Evolutionary conservation across 2,888 invertebrate species (phyloP).

Genomic region (Drosophila koepferae): DNA sequence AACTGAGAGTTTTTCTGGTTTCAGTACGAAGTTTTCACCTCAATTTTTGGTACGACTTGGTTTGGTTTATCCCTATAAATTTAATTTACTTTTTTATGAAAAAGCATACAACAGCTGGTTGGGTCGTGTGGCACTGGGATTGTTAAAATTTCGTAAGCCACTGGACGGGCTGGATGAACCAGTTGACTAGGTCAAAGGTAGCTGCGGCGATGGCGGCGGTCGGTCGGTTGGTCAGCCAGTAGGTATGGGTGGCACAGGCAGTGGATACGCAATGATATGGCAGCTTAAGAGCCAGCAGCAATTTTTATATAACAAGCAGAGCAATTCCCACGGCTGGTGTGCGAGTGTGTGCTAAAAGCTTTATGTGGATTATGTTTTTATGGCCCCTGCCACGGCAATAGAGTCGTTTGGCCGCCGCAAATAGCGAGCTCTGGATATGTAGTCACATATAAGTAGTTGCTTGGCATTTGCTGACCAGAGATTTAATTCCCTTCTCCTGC

Average conservation of each 20-base stretch:
- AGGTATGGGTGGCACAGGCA: constrained; percentile 4
- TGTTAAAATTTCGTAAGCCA: constrained; percentile 41
- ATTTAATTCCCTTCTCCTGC: constrained; percentile 32
- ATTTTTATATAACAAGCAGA: constrained; percentile 44
- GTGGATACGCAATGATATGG: constrained; percentile 45
- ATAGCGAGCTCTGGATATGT: constrained; percentile 23
- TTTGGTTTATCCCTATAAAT: not conserved
- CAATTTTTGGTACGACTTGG: not conserved
- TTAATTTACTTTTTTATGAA: constrained; percentile 17
- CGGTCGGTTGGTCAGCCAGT: not conserved
- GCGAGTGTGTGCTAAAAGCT: constrained; percentile 56
- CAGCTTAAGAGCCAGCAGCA: constrained; percentile 41
- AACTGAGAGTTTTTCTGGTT: not conserved
- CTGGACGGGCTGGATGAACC: constrained; percentile 6
- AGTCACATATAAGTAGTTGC: constrained; percentile 19
- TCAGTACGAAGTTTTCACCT: constrained; percentile 8
- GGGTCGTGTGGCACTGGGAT: not conserved
- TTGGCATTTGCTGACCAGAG: constrained; percentile 14
- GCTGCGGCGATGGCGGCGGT: not conserved
- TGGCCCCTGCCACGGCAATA: constrained; percentile 50
- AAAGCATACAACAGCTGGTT: constrained; percentile 4
- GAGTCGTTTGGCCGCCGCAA: constrained; percentile 37
- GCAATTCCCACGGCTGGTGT: constrained; percentile 22
- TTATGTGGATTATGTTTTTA: constrained; percentile 73
- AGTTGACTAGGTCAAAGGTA: constrained; percentile 26